Base-by-base conservation (phyloP, 2,113 vertebrate species). In the Cranoglanis bouderius region DNA sequence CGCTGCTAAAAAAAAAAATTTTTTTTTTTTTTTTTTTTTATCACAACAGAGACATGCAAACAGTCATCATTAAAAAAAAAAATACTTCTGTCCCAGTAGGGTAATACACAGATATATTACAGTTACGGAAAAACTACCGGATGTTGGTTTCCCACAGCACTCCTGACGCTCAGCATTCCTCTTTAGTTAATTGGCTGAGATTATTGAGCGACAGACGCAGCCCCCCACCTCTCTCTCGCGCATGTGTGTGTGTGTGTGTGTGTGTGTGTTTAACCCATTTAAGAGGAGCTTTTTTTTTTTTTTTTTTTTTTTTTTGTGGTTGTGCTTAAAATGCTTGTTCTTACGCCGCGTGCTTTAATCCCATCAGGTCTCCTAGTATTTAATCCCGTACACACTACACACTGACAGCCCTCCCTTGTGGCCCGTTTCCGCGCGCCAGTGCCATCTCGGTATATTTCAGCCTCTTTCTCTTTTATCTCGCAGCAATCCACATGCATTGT, bases 301-400 rank as follows among this genome's bases (percentile, higher is more conserved):
- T n/a, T n/a, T n/a, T n/a, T n/a, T n/a, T n/a, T n/a, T n/a, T n/a
- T n/a, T n/a, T n/a, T n/a, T n/a, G n/a, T n/a, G n/a, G n/a, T n/a
- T n/a, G 53, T 84, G 43, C 43, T 43, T 43, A 6, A 43, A 6
- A 43, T 43, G 43, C 43, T 43, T 81, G n/a, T 59, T 85, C 86
- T 83, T 87, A 81, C 88, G 85, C 91, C 91, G 91, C 90, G 90
- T 91, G 82, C 82, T 85, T 90, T 94, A 93, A 95, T 94, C 94
- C 92, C 90, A 93, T 93, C 93, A 93, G 88, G 90, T 93, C 91
- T 91, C 91, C 92, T 91, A 12, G 6, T 4, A 49, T 86, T 92
- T 94, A 93, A 94, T 94, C 92, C 90, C n/a, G 29, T 77, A 93
- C 92, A 90, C 93, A 90, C 92, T 80, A 93, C 92, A 90, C 93